These are phyloP conservation scores for Stichodactyla mertensii DNA, from an alignment of 64 coral and sea anemone species.

Conservation along the genomic window DNA sequence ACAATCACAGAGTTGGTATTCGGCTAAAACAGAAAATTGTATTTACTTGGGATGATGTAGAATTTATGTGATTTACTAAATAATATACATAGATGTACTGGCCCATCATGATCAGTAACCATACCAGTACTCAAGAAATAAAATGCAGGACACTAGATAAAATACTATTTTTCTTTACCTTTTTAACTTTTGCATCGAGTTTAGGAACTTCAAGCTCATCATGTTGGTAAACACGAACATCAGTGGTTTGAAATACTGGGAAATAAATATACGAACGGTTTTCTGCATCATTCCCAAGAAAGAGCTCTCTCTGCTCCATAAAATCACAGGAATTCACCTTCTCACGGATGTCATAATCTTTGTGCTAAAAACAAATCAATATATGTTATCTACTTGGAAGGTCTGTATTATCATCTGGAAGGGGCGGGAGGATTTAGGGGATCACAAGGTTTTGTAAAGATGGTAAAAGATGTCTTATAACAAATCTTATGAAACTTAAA, in stretches of 20 bases:
- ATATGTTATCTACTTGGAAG: neutral
- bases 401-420: too few species aligned
- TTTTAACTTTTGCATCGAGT: slow-evolving; percentile 45
- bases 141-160: too few species aligned
- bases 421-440: too few species aligned
- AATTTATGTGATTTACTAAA: too few species aligned
- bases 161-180: slow-evolving; percentile 7
- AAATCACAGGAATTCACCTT: slow-evolving; percentile 47
- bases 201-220: slow-evolving; percentile 47
- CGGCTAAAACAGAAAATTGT: too few species aligned
- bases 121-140: too few species aligned
- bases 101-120: too few species aligned
- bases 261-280: slow-evolving; percentile 81
- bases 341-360: slow-evolving; percentile 83
- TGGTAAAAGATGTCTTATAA: neutral
- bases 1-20: too few species aligned
- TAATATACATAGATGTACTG: too few species aligned
- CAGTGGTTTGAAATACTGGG: slow-evolving; percentile 74
- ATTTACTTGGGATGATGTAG: too few species aligned
- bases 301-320: slow-evolving; percentile 63
- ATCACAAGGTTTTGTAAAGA: too few species aligned
- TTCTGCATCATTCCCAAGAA: slow-evolving; percentile 70
- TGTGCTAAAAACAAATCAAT: slow-evolving; percentile 41
- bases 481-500: slow-evolving; percentile 1
- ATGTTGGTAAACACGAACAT: slow-evolving; percentile 86